Base-by-base conservation (phyloP, 2,797 vertebrate species). In the Coracias cyanogaster region DNA sequence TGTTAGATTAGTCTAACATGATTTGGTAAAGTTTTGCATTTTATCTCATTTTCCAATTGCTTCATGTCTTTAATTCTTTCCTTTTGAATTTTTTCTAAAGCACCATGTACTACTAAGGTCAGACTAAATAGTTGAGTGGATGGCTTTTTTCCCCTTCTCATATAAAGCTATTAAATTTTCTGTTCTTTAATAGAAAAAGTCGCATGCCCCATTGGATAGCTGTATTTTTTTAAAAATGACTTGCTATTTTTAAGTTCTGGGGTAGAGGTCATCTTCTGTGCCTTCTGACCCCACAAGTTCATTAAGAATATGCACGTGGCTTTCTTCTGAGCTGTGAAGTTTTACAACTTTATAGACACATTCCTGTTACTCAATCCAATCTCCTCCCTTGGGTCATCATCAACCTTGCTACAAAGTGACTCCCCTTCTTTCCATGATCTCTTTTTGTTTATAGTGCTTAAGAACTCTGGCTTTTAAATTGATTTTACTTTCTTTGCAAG, bases 31-130 rank as follows among this genome's bases (percentile, higher is more conserved):
- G 46, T 85, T 90, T 80, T 89, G 24, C 2, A 1, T 62, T 93
- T 95, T 87, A 80, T 80, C 67, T 91, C 29, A 69, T 95, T 90
- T 93, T 91, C 43, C 43, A 82, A 28, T 87, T 45, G 4, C 35
- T 73, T 91, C 7, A 24, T 18, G 29, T 73, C n/a, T 91, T 91
- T 77, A 49, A 57, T 85, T 85, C 21, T 89, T 84, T 86, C 3
- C 29, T 71, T 86, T 74, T 2, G 3, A 45, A n/a, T 87, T 85
- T 62, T 5, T 79, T 79, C 41, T 76, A 70, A 90, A 85, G 29
- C n/a, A 46, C 15, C 2, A 0, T 46, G 14, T n/a, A 54, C 9
- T 3, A 28, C 54, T 81, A 54, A 41, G 26, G 24, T 79, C 74
- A 73, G 35, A 43, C 13, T 66, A 70, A 80, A 51, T 29, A 43